Evolutionary conservation across 2,113 vertebrate genomes (phyloP), one percentile per base, ranked within the genome.

Genomic region (Platysteira castanea): DNA sequence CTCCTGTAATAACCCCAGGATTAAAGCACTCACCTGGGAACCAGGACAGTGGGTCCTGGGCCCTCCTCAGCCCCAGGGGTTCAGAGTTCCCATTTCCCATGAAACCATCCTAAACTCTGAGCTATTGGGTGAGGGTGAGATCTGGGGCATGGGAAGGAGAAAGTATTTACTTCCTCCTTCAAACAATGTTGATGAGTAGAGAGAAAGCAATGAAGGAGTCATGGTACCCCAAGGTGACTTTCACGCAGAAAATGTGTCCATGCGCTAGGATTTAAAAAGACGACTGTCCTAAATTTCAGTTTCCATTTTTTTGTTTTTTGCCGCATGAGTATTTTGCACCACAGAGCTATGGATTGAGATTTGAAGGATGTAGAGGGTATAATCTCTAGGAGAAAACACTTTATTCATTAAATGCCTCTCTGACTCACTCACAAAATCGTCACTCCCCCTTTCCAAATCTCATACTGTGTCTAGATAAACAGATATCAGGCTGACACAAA

Each of bases 21-120:
- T 95, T 86, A 93, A 95, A 95, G 95, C 9, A 1, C 16, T 94
- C 69, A 52, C 24, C 46, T 37, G 77, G 89, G 89, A 95, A 81
- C 60, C 1, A 3, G 73, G 67, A 90, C 86, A 95, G 59, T 96
- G 95, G 94, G 89, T 88, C 89, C 80, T 33, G n/a, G 80, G 84
- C 41, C 89, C 89, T 95, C 95, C 96, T 96, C 91, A 95, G 95
- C 95, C 93, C 65, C 95, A 95, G 93, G 96, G 86, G 56, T 71
- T 96, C 80, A 78, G 52, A 87, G 64, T 56, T 92, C 42, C 42
- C 27, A 70, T 81, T 97, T 96, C 93, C 86, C 91, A 95, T 92
- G 73, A 94, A 95, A 95, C 64, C 60, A 49, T 27, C 68, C 2
- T 8, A 95, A 96, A 95, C 35, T 30, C 46, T 5, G 21, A 68